Base-by-base conservation (phyloP, 1,140 invertebrate species). In the Achroia grisella region DNA sequence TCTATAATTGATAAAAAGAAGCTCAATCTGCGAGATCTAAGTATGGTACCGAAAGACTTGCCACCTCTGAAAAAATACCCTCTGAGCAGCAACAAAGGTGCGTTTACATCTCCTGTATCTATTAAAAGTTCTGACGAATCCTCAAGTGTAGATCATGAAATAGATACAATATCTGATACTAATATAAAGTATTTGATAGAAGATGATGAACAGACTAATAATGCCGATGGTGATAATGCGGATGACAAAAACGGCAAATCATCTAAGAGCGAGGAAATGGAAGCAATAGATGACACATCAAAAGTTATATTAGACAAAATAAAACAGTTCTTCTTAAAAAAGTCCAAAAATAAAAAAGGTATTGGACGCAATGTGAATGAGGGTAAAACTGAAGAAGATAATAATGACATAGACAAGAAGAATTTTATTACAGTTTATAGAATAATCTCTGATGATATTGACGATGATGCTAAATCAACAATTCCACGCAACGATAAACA, bases 371-470 rank as follows among this genome's bases (percentile, higher is more conserved):
- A 23, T 39, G 13, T 17, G 23, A 39, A 4, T n/a, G 13, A 12
- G 2, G 14, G 23, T 0, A 29, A 17, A n/a, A 29, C 28, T 8
- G 39, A 42, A n/a, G 17, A 27, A 6, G 33, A 11, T 0, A 40
- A 11, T 0, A 40, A 28, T 1, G 30, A 30, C n/a, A 11, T 8
- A 14, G 14, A 31, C 39, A 13, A 14, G 28, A 47, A 47, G n/a
- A 35, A 72, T 46, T 62, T 50, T 33, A 49, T 72, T 30, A 69
- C 62, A 8, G 56, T 71, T 2, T 73, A 69, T 17, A 65, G 66
- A 61, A 71, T 68, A 28, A 48, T 68, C 17, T 37, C 48, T 5
- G 52, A 41, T 9, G 56, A 64, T 37, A n/a, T n/a, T n/a, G 8
- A n/a, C 9, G 12, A 33, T 6, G 39, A 41, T n/a, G 57, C 39